Evolutionary conservation across 2,797 vertebrate genomes (phyloP).

Genomic region (Rhabdophis nuchalis): DNA sequence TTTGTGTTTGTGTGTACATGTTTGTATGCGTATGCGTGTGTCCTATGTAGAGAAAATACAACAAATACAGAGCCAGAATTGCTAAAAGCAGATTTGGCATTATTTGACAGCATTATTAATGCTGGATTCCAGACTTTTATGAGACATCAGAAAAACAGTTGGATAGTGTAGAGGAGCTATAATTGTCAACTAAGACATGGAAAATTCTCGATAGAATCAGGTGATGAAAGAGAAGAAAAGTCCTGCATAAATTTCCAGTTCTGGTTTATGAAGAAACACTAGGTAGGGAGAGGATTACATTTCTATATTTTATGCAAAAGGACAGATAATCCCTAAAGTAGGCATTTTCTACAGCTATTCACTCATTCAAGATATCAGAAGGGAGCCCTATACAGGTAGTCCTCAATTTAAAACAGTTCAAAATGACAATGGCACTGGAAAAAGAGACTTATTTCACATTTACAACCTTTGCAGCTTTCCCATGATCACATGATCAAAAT

Average conservation of each 20-base stretch:
- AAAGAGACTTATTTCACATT: neutral
- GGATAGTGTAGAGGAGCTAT: neutral
- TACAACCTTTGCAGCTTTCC: neutral
- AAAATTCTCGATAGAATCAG: neutral
- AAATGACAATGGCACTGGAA: neutral
- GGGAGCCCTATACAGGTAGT: neutral
- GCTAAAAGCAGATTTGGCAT: neutral
- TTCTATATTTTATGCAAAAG: neutral
- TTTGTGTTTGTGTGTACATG: neutral
- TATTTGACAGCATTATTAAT: neutral
- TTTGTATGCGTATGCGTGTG: neutral
- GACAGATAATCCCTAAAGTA: neutral
- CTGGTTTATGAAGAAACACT: neutral
- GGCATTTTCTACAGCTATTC: neutral
- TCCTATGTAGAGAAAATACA: neutral
- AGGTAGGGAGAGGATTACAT: neutral
- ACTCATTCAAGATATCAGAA: neutral
- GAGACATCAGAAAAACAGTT: neutral
- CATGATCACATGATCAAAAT: neutral
- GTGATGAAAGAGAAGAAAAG: neutral
- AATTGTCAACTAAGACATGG: neutral
- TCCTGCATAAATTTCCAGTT: neutral
- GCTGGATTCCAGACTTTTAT: neutral
- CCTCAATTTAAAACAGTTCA: neutral
- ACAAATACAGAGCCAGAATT: neutral